These are phyloP conservation scores for Antedon mediterranea DNA, from an alignment of 53 echinoderm and acorn worm genomes.

Conservation along the genomic window DNA sequence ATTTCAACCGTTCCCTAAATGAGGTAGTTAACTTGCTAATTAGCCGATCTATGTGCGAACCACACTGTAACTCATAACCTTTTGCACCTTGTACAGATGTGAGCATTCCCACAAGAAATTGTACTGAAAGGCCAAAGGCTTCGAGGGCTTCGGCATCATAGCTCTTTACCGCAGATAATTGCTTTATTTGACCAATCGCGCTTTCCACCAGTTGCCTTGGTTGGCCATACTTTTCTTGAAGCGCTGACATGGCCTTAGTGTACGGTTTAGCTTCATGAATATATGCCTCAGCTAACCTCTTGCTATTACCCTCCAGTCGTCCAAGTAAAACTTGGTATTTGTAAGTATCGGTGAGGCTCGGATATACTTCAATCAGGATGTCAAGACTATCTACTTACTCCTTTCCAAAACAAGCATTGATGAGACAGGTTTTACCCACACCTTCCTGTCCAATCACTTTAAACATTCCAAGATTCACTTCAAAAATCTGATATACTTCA, in stretches of 20 bases:
- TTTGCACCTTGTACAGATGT: constrained; percentile 8
- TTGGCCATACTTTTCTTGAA: constrained; percentile 15
- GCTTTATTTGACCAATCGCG: background rate
- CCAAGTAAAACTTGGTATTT: constrained; percentile 14
- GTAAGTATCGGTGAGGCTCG: constrained; percentile 13
- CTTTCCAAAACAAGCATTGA: too few relatives aligned
- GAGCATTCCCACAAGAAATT: constrained; percentile 12
- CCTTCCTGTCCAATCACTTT: too few relatives aligned
- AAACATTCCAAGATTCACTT: too few relatives aligned
- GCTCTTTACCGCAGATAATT: background rate
- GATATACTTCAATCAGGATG: constrained; percentile 12
- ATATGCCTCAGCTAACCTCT: constrained; percentile 7
- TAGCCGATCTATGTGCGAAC: constrained; percentile 19
- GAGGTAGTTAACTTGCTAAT: too few relatives aligned
- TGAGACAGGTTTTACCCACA: too few relatives aligned
- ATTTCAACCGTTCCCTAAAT: too few relatives aligned
- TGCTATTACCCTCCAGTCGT: background rate
- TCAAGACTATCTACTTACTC: too few relatives aligned
- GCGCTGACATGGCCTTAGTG: background rate
- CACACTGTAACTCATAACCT: constrained; percentile 12
- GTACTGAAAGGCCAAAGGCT: constrained; percentile 4
- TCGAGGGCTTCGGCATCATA: background rate
- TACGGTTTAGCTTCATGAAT: constrained; percentile 4
- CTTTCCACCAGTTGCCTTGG: constrained; percentile 14
- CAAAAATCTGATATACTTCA: too few relatives aligned